Percentiles rank a stretch among this genome's conserved stretches.
These are phyloP conservation scores for Zaprionus inermis DNA, from an alignment of 1,140 invertebrate species.

Conservation along the genomic window DNA sequence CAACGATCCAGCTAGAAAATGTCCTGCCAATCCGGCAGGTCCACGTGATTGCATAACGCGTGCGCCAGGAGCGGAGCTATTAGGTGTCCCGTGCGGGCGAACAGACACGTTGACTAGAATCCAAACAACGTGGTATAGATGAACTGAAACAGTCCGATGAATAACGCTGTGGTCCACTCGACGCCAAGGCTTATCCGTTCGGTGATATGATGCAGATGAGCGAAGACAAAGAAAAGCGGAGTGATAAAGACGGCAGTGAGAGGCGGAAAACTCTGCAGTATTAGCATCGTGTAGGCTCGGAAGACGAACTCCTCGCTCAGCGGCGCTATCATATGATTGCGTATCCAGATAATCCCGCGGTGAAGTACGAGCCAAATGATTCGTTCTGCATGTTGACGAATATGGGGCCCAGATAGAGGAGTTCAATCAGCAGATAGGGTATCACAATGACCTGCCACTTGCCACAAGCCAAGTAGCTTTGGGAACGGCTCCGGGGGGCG, in stretches of 20 bases:
- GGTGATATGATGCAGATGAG: conserved; percentile 96
- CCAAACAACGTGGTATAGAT: conserved; percentile 97
- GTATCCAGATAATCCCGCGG: too few species aligned
- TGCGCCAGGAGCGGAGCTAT: conserved; percentile 92
- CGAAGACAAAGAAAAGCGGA: conserved; percentile 93
- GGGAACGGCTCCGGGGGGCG: conserved; percentile 89
- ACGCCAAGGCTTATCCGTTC: conserved; percentile 91
- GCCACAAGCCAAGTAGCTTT: conserved; percentile 92
- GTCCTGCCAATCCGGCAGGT: conserved; percentile 94
- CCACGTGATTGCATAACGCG: too few species aligned
- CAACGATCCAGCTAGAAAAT: conserved; percentile 88
- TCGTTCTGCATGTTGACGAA: conserved; percentile 90
- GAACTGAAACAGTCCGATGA: conserved; percentile 93
- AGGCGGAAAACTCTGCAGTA: too few species aligned
- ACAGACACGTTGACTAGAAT: conserved; percentile 95
- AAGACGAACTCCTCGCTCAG: too few species aligned
- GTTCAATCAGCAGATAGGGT: too few species aligned
- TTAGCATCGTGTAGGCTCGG: too few species aligned
- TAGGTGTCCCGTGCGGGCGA: conserved; percentile 93
- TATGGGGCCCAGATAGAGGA: conserved; percentile 94
- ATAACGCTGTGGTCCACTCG: conserved; percentile 87
- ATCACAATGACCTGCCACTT: too few species aligned
- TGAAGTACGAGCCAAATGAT: too few species aligned
- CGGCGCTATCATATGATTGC: too few species aligned
- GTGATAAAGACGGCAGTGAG: too few species aligned